Conservation (phyloP, 2,888 invertebrate genomes). For the Nymphalis urticae region DNA sequence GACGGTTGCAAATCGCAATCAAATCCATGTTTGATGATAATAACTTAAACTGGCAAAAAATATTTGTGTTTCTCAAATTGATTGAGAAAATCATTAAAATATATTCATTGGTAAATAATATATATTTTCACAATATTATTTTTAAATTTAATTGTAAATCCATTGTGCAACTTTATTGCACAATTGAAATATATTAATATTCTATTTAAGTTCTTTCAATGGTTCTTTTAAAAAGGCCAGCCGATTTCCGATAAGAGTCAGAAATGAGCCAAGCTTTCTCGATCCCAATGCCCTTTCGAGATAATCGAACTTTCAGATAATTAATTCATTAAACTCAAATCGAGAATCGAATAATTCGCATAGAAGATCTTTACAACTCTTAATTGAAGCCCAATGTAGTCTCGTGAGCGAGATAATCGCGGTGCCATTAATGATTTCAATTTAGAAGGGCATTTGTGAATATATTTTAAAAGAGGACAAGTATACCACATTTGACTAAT, state of each 20-base stretch:
- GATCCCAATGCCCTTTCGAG: conserved; percentile 47
- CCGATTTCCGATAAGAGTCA: conserved; percentile 33
- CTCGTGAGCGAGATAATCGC: conserved; percentile 80
- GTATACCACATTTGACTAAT: conserved; percentile 61
- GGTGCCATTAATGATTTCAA: conserved; percentile 74
- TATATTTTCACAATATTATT: background rate
- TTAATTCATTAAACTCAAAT: conserved; percentile 73
- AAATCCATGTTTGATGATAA: conserved; percentile 1
- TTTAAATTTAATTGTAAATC: background rate
- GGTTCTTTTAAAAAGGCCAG: conserved; percentile 14
- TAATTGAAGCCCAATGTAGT: conserved; percentile 71
- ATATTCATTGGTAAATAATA: background rate
- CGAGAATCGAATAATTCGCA: conserved; percentile 70
- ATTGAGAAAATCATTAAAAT: background rate
- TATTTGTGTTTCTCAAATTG: background rate
- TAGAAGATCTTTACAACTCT: conserved; percentile 75
- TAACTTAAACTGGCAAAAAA: background rate
- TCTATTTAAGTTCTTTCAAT: conserved; percentile 8
- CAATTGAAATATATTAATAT: too few species aligned
- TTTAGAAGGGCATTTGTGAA: conserved; percentile 75
- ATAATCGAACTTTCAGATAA: conserved; percentile 53
- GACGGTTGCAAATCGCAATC: conserved; percentile 24
- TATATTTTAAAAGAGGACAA: conserved; percentile 61
- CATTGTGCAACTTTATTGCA: background rate
- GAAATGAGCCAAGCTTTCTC: conserved; percentile 33